Evolutionary conservation across 2,113 vertebrate genomes (phyloP), one percentile per base, ranked within the genome.

Genomic region (Rhinoptilus africanus): DNA sequence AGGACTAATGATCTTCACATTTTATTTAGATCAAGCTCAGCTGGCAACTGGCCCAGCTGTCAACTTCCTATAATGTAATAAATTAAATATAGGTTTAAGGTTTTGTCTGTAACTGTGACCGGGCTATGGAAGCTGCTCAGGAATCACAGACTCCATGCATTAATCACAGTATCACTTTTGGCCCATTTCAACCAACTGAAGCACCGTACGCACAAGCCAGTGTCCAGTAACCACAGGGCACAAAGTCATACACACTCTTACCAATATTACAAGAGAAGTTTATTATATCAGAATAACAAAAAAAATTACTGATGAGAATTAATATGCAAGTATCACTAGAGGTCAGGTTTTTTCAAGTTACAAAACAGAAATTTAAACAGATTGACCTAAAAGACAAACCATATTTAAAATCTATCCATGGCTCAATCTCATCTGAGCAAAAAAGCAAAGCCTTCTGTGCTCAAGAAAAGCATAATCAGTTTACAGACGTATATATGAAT

Each of bases 161-260:
- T 37, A 84, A 94, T 94, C 98, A 97, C 96, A 98, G 98, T 32
- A 26, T 98, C 97, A 60, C 94, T 98, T 62, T 98, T 34, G 81
- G 98, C 98, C 98, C 97, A 14, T 72, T 80, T 30, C 47, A 50
- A 91, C 79, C 85, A 92, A 89, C 98, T 91, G 97, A 59, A 97
- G 73, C 96, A 82, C 98, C 95, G 96, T 37, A 98, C 5, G 1
- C 39, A 41, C 62, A 88, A 19, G 96, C 73, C 97, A 97, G 97
- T 1, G 45, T 82, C 96, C 98, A 98, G 98, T 9, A 98, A 98
- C 98, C 98, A 98, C 97, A 89, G 97, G 98, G 97, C 98, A 66
- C 91, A 56, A 11, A 43, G 2, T 63, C 66, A 80, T 1, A 18
- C 59, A 32, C 17, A 0, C 41, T 18, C 43, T 3, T 12, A 47